Conservation (phyloP, 2,888 invertebrate species). For the Lycophotia porphyrea region DNA sequence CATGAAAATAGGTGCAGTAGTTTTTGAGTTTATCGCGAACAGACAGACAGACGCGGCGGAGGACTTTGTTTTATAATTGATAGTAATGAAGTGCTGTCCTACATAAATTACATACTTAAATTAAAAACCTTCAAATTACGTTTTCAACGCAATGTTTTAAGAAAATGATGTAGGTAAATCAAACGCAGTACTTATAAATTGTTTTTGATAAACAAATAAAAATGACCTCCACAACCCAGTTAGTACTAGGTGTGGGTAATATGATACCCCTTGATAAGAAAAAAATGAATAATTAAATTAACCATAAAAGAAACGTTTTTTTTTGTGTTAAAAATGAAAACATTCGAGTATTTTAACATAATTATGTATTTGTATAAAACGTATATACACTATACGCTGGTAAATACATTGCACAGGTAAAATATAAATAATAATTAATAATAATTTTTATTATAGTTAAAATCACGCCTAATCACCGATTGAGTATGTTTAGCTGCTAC, state of each 20-base stretch:
- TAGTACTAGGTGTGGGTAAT: background rate
- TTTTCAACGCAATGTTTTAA: too few relatives aligned
- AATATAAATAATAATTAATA: background rate
- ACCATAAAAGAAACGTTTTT: background rate
- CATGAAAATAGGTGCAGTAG: too few relatives aligned
- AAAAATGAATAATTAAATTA: background rate
- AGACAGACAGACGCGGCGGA: too few relatives aligned
- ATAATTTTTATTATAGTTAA: conserved; percentile 2
- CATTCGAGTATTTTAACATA: conserved; percentile 9
- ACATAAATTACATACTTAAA: too few relatives aligned
- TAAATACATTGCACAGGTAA: conserved; percentile 7
- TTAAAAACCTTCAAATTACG: too few relatives aligned
- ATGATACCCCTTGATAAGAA: background rate
- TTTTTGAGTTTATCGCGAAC: too few relatives aligned
- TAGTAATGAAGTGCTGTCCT: too few relatives aligned
- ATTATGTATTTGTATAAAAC: conserved; percentile 32
- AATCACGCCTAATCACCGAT: background rate
- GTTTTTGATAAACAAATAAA: too few relatives aligned
- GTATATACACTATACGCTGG: background rate
- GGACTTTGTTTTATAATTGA: too few relatives aligned
- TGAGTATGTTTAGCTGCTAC: background rate
- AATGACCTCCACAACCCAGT: background rate
- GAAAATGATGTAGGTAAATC: too few relatives aligned
- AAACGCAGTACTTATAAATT: too few relatives aligned
- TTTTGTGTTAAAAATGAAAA: conserved; percentile 19